Base-by-base conservation (phyloP, 2,888 invertebrate species). In the Eristalis tenax region DNA sequence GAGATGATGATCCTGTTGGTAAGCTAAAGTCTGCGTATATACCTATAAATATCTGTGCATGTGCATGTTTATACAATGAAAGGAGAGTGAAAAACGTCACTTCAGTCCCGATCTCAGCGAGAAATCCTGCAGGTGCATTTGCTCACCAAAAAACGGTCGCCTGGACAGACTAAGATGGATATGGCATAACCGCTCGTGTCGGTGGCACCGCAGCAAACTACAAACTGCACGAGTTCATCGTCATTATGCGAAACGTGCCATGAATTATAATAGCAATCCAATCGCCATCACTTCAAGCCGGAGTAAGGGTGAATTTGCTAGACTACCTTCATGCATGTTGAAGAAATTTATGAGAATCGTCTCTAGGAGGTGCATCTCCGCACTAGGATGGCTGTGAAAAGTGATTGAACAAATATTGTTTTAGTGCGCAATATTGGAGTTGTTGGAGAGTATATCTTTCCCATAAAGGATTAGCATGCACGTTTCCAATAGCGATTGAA, bases 361-460 rank as follows among this genome's bases (percentile, higher is more conserved):
- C 71, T 86, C 83, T 66, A 86, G 71, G 87, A 83, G 83, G 73
- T 80, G 76, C 76, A 73, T 69, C 76, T 74, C 81, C 13, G 22
- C 35, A 50, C 35, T 43, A 68, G 71, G 50, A 57, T 61, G 50
- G 73, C 61, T 50, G 70, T 63, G 81, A 81, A 80, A 77, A 88
- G 88, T 84, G 88, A 84, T 88, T 88, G 88, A 74, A 74, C 84
- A 88, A 88, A 88, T 84, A 88, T 88, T 88, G 84, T 84, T 84
- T 84, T 81, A 84, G 88, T 84, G 77, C 70, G 75, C 78, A 78
- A 74, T 86, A 78, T 78, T 74, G 63, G 83, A 86, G 78, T 79
- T 86, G 70, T 82, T 78, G 64, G 87, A 80, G 75, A 70, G 78
- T 78, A 80, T 80, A 79, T 83, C 64, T 87, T 83, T 83, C 56